These are phyloP conservation scores for Micrasema minimum DNA, from an alignment of 1,140 invertebrate species.

Conservation along the genomic window DNA sequence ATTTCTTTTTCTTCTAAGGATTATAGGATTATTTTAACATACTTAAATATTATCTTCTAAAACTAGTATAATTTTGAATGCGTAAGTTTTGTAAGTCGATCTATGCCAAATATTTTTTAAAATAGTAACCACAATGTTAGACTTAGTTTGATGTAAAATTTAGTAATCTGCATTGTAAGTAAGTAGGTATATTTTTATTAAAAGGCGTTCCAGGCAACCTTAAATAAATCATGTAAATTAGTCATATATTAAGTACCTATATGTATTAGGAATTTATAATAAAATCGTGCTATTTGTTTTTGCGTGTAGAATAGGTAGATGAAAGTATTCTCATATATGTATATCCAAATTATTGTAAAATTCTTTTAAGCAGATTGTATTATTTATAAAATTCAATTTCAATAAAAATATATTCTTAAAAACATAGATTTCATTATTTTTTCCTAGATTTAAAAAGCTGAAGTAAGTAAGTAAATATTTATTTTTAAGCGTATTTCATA, in stretches of 20 bases:
- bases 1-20: no score
- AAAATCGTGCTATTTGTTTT: constrained; percentile 5
- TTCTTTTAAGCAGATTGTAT: constrained; percentile 39
- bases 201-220: constrained; percentile 27
- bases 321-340: not conserved
- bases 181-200: constrained; percentile 1
- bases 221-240: constrained; percentile 1
- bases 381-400: constrained; percentile 44
- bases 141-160: no score
- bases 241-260: constrained; percentile 5
- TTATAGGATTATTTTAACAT: no score
- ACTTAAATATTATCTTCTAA: no score
- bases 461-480: no score
- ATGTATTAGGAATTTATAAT: not conserved
- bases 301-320: not conserved
- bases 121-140: no score
- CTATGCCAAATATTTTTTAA: no score
- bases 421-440: no score
- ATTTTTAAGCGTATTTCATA: no score
- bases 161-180: not conserved
- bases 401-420: constrained; percentile 45
- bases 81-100: no score
- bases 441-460: no score
- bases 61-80: no score
- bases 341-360: constrained; percentile 31